These are phyloP conservation scores for Lanius collurio DNA, from an alignment of 2,113 vertebrate genomes.

Conservation along the genomic window DNA sequence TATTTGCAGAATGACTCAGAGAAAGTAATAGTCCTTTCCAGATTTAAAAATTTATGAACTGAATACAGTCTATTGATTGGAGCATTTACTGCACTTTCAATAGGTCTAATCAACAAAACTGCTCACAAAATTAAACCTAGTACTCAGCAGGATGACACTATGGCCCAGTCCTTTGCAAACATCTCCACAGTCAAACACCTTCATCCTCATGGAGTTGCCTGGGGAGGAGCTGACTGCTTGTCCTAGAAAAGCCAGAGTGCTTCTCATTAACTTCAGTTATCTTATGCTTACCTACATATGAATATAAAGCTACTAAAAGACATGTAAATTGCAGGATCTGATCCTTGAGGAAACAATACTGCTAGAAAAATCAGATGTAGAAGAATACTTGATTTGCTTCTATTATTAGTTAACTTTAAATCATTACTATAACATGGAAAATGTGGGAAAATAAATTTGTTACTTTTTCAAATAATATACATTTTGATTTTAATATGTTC, in stretches of 20 bases:
- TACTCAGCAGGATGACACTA: neutral
- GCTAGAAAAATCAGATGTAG: neutral
- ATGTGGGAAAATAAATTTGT: neutral
- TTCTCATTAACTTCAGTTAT: neutral
- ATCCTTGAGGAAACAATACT: neutral
- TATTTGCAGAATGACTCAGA: conserved; percentile 37
- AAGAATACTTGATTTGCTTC: neutral
- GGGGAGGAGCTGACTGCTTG: neutral
- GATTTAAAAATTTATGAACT: conserved; percentile 18
- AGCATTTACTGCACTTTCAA: neutral
- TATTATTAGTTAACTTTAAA: neutral
- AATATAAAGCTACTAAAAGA: neutral
- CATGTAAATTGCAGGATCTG: neutral
- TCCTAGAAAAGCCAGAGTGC: neutral
- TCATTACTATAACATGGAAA: neutral
- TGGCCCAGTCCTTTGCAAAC: neutral
- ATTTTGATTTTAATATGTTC: neutral
- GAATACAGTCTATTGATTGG: neutral
- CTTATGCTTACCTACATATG: neutral
- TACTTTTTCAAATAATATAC: neutral
- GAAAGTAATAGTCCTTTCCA: neutral
- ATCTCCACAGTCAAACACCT: neutral
- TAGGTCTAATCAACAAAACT: neutral
- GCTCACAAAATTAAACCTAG: neutral
- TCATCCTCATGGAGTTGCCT: neutral